Percentiles rank a stretch among this genome's conserved stretches.
These are phyloP conservation scores for Rhabditoides inermis DNA, from an alignment of 2,888 invertebrate species.

Conservation along the genomic window DNA sequence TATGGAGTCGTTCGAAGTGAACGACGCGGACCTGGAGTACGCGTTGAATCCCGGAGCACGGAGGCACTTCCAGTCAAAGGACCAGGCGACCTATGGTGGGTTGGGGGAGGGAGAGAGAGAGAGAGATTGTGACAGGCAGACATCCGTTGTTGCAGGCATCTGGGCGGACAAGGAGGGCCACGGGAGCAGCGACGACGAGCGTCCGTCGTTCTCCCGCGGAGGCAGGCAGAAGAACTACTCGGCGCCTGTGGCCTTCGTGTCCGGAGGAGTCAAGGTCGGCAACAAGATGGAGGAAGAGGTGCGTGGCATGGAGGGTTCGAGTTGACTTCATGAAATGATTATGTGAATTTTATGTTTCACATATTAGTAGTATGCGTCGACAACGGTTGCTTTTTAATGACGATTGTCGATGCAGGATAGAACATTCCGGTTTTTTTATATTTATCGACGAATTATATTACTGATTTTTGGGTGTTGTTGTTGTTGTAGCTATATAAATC, in stretches of 20 bases:
- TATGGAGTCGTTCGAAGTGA: slow-evolving; percentile 85
- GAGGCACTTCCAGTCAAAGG: slow-evolving; percentile 33
- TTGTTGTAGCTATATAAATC: too few species aligned
- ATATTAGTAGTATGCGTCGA: too few species aligned
- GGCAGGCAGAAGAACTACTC: slow-evolving; percentile 59
- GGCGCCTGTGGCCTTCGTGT: slow-evolving; percentile 80
- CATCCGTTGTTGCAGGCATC: too few species aligned
- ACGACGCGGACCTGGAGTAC: slow-evolving; percentile 83
- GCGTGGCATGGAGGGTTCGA: neutral
- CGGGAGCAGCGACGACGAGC: neutral
- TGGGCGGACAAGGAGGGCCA: neutral
- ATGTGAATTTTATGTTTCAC: too few species aligned
- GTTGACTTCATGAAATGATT: neutral
- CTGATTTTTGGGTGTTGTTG: too few species aligned
- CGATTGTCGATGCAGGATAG: too few species aligned
- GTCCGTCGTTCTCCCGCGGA: neutral
- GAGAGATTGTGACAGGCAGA: too few species aligned
- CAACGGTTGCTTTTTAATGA: too few species aligned
- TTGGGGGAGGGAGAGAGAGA: too few species aligned
- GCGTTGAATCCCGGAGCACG: slow-evolving; percentile 69
- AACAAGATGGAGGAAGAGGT: slow-evolving; percentile 21
- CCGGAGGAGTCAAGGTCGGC: slow-evolving; percentile 66
- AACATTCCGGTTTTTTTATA: too few species aligned
- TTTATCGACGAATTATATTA: too few species aligned
- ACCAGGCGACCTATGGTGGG: slow-evolving; percentile 48